Percentiles rank a stretch among this genome's conserved stretches.
phyloP scores from a whole-genome alignment of 37 sponge, comb jelly and placozoan species.

The Axinella damicornis region DNA sequence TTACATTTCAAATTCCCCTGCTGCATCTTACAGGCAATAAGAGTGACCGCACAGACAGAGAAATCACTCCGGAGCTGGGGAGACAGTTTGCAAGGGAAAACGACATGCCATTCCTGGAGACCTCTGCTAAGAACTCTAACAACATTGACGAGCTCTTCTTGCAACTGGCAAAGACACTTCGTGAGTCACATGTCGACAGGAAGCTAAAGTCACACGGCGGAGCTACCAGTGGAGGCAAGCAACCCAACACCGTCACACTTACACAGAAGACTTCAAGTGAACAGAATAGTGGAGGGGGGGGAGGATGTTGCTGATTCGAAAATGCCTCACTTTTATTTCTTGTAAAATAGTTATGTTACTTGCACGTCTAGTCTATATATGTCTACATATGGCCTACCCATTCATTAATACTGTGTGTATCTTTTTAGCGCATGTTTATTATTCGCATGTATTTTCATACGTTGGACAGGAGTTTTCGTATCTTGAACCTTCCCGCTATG shows the following conservation, averaged over 20 bases:
- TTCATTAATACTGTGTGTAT: too few relatives aligned
- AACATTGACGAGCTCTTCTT: slow-evolving; percentile 87
- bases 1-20: too few relatives aligned
- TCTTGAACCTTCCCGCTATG: too few relatives aligned
- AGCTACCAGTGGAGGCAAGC: neutral
- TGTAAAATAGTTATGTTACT: too few relatives aligned
- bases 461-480: too few relatives aligned
- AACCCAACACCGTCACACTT: slow-evolving; percentile 50
- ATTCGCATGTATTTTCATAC: too few relatives aligned
- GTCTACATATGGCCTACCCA: too few relatives aligned
- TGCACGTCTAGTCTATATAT: too few relatives aligned
- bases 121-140: slow-evolving; percentile 87
- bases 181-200: slow-evolving; percentile 69
- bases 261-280: slow-evolving; percentile 32
- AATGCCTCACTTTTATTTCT: too few relatives aligned
- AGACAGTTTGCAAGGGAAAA: slow-evolving; percentile 74
- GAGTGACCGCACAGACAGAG: slow-evolving; percentile 83
- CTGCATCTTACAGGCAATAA: slow-evolving; percentile 84
- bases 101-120: slow-evolving; percentile 92
- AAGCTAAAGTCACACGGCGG: slow-evolving; percentile 60
- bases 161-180: slow-evolving; percentile 71
- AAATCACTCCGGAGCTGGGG: slow-evolving; percentile 66
- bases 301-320: slow-evolving; percentile 41
- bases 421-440: too few relatives aligned
- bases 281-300: slow-evolving; percentile 10